Conservation (phyloP, 2,888 invertebrate genomes). For the Trissolcus brochymenae region DNA sequence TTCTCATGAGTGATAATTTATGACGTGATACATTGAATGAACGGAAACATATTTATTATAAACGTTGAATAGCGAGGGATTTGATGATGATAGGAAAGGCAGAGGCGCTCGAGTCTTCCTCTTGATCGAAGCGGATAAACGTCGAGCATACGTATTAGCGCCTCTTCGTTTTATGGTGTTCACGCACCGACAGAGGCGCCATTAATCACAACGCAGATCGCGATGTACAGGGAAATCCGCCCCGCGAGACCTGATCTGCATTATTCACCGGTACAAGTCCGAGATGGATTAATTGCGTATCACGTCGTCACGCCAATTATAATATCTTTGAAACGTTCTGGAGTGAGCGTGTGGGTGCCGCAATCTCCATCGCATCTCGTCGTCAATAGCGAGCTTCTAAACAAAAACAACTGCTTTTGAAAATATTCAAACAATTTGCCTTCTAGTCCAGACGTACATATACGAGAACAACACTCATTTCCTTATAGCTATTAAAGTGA, state of each 20-base stretch:
- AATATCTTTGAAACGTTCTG: constrained; percentile 59
- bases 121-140: constrained; percentile 63
- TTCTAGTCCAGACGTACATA: neutral
- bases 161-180: constrained; percentile 68
- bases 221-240: constrained; percentile 53
- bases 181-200: constrained; percentile 66
- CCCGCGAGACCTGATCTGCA: constrained; percentile 60
- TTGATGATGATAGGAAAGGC: constrained; percentile 52
- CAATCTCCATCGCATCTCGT: constrained; percentile 25
- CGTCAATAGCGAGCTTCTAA: constrained; percentile 2
- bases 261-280: constrained; percentile 61
- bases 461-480: neutral
- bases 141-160: constrained; percentile 58
- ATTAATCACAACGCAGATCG: constrained; percentile 64
- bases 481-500: too few species aligned
- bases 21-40: constrained; percentile 35
- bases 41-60: constrained; percentile 48
- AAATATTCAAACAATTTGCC: constrained; percentile 14
- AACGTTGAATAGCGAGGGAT: constrained; percentile 43
- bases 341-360: constrained; percentile 29
- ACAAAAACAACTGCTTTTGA: constrained; percentile 26
- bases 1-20: constrained; percentile 34
- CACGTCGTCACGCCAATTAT: constrained; percentile 65
- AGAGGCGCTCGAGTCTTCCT: constrained; percentile 48
- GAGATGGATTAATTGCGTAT: constrained; percentile 70